Conservation (phyloP, 2,888 invertebrate genomes). For the Laothoe populi region DNA sequence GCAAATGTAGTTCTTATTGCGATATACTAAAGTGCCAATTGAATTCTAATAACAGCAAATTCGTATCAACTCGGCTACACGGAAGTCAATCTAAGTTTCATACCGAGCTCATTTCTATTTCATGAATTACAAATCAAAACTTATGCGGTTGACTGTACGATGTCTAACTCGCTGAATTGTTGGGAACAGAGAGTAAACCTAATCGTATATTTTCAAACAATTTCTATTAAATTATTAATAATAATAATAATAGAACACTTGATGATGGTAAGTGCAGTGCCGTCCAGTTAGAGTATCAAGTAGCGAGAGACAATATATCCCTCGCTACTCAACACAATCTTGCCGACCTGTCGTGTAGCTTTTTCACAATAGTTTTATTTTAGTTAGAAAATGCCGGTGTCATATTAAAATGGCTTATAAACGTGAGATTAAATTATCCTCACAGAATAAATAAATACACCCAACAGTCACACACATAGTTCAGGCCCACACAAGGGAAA, state of each 20-base stretch:
- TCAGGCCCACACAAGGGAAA: too few relatives aligned
- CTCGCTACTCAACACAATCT: too few relatives aligned
- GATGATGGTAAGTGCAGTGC: too few relatives aligned
- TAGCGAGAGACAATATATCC: too few relatives aligned
- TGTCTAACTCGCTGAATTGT: constrained; percentile 15
- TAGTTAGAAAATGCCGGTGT: too few relatives aligned
- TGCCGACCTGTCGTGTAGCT: too few relatives aligned
- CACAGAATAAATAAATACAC: too few relatives aligned
- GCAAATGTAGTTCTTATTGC: neutral
- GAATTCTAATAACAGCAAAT: neutral
- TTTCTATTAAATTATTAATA: neutral
- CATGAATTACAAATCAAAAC: constrained; percentile 57
- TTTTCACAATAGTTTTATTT: too few relatives aligned
- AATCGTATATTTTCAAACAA: neutral
- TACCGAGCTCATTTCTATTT: constrained; percentile 55
- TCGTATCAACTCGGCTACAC: constrained; percentile 30
- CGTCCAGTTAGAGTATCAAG: too few relatives aligned
- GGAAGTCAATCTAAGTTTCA: constrained; percentile 61
- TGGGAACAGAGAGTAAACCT: constrained; percentile 1
- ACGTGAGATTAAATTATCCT: too few relatives aligned
- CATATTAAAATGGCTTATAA: too few relatives aligned
- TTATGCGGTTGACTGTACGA: constrained; percentile 15
- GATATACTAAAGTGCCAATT: neutral
- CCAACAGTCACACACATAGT: too few relatives aligned
- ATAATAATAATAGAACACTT: neutral